Base-by-base conservation (phyloP, 2,113 vertebrate species). In the Rhynchopsitta pachyrhyncha region DNA sequence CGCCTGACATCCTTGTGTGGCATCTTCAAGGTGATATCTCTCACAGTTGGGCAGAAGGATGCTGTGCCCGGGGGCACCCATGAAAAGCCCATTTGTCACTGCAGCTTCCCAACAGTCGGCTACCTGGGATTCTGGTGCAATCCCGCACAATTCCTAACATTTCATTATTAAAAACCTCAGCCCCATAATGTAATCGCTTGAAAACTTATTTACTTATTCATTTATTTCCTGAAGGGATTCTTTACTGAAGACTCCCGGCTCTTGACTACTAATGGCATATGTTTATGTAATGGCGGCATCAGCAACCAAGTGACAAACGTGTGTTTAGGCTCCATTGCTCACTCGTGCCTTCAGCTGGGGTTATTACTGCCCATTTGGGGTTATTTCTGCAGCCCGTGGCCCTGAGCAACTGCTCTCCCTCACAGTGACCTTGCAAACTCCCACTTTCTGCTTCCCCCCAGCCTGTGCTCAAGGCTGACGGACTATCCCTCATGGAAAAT, bases 201-300 rank as follows among this genome's bases (percentile, higher is more conserved):
- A 92, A 97, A 95, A 88, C 57, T 59, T 59, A 35, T 59, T 59
- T 59, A 59, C 57, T 59, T 86, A 46, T 97, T 90, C 98, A 76
- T 16, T 63, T 28, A 88, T 98, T 98, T 97, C 97, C 97, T 97
- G 98, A 95, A 97, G 98, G 97, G 97, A 98, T 97, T 98, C 97
- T 97, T 98, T 97, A 97, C 90, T 81, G 95, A 97, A 96, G 92
- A 97, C 97, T 98, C 97, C 96, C 93, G 96, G 97, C 97, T 97
- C 97, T 97, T 96, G 97, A 97, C 97, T 96, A 76, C 97, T 97
- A 96, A 97, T 98, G 97, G 96, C 96, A 59, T 35, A 92, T 96
- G 92, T 98, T 97, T 97, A 93, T 29, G 95, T 97, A 96, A 98
- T 95, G 94, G 96, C 91, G 93, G 96, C 97, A 98, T 98, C 97